Percentiles rank a stretch among this genome's conserved stretches.
Conservation (phyloP, 2,797 vertebrate genomes). For the Etheostoma perlongum region DNA sequence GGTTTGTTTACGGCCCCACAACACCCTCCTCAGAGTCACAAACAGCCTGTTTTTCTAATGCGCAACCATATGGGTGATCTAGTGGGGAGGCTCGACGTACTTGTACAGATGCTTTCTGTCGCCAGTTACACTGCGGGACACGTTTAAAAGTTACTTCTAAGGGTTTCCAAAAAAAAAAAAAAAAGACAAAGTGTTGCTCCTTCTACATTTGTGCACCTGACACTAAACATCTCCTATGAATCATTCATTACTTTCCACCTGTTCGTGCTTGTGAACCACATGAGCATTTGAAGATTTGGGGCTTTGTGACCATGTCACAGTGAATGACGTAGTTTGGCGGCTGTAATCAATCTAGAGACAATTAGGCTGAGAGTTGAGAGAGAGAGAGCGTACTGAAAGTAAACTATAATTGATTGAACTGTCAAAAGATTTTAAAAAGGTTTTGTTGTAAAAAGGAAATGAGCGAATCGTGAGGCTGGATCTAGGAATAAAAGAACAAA, state of each 20-base stretch:
- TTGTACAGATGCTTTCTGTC: constrained; percentile 39
- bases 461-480: neutral
- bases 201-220: neutral
- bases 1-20: constrained; percentile 59
- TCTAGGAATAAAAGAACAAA: neutral
- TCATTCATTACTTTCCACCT: constrained; percentile 3
- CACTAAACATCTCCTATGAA: neutral
- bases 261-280: neutral
- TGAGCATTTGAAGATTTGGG: neutral
- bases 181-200: neutral
- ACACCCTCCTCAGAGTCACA: constrained; percentile 32
- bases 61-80: constrained; percentile 31
- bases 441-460: neutral
- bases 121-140: constrained; percentile 11
- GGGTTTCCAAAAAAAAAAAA: neutral
- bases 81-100: neutral
- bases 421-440: neutral
- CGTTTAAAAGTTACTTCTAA: constrained; percentile 10
- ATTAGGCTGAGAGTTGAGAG: neutral
- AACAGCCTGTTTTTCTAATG: constrained; percentile 30
- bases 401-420: neutral
- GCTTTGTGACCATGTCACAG: neutral
- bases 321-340: constrained; percentile 4
- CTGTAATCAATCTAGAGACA: constrained; percentile 5
- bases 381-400: neutral